Base-by-base conservation (phyloP, 2,888 invertebrate species). In the Euzophera pinguis region DNA sequence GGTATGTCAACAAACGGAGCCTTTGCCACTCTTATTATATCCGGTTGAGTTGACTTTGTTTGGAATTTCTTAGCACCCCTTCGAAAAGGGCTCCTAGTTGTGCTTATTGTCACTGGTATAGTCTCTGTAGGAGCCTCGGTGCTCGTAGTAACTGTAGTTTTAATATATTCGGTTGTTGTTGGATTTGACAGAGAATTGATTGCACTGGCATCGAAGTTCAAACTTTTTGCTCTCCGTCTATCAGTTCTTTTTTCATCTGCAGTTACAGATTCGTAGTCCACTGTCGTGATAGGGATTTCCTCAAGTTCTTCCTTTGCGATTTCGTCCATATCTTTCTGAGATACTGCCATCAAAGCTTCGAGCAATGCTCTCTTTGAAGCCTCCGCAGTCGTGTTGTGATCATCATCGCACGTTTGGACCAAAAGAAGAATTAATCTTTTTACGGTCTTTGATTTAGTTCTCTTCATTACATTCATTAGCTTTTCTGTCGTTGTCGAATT, bases 381-480 rank as follows among this genome's bases (percentile, higher is more conserved):
- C 64, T 95, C 94, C 58, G 93, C 91, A 0, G 94, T 94, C 51
- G 92, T 92, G 64, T 94, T 94, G 66, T 93, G 93, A 65, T 93
- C 93, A 49, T 93, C 93, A 63, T 93, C 94, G 70, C 95, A 96
- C 53, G 95, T 95, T 66, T 94, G 95, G 14, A 96, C 95, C 55
- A 96, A 81, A 22, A 96, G 78, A 29, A 96, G 81, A 53, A 96
- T 93, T 29, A 96, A 83, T 59, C 95, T 91, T 48, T 94, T 91
- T 0, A 95, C 95, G 0, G 94, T 93, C 53, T 94, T 94, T 61
- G 96, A 95, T 61, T 92, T 93, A 0, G 96, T 96, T 72, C 95
- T 94, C 69, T 94, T 94, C 96, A 96, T 96, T 37, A 95, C 95
- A 56, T 93, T 92, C 91, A 95, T 93, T 52, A 96, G 86, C 61